Evolutionary conservation across 2,797 vertebrate genomes (phyloP).

Genomic region (Acanthurus leucopareius): DNA sequence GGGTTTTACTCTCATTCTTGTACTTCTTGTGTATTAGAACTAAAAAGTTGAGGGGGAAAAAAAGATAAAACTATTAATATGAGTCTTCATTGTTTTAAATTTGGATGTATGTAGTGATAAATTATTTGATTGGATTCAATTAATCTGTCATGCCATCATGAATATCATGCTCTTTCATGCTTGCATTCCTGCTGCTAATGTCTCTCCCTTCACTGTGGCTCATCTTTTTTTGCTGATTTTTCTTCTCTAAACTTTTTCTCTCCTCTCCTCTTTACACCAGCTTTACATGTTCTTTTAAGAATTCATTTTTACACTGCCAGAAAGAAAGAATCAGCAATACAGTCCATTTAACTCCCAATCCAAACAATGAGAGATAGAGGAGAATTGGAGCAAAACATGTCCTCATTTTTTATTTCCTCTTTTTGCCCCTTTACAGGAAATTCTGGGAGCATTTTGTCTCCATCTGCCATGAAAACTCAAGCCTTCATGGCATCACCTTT

Average conservation of each 20-base stretch:
- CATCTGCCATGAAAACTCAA: slow-evolving; percentile 96
- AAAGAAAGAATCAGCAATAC: not conserved
- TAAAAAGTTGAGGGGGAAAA: not conserved
- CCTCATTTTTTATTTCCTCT: slow-evolving; percentile 2
- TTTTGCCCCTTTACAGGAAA: slow-evolving; percentile 86
- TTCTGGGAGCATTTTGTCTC: slow-evolving; percentile 99
- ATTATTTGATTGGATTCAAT: not conserved
- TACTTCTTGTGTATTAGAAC: not conserved
- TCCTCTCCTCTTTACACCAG: not conserved
- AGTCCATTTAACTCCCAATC: slow-evolving; percentile 11
- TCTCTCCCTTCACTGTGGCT: not conserved
- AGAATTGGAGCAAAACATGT: not conserved
- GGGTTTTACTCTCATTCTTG: not conserved
- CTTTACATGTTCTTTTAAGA: not conserved
- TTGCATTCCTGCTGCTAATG: not conserved
- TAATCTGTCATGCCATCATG: no score
- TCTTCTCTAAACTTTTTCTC: not conserved
- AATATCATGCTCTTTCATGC: not conserved
- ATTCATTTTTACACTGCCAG: slow-evolving; percentile 18
- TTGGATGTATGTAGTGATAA: not conserved
- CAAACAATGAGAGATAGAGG: slow-evolving; percentile 11
- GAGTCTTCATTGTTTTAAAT: not conserved
- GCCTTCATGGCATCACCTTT: slow-evolving; percentile 98
- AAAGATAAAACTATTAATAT: not conserved
- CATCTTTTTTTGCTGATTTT: slow-evolving; percentile 8